phyloP scores from a whole-genome alignment of 2,888 invertebrate genomes.

The Bombylius major region DNA sequence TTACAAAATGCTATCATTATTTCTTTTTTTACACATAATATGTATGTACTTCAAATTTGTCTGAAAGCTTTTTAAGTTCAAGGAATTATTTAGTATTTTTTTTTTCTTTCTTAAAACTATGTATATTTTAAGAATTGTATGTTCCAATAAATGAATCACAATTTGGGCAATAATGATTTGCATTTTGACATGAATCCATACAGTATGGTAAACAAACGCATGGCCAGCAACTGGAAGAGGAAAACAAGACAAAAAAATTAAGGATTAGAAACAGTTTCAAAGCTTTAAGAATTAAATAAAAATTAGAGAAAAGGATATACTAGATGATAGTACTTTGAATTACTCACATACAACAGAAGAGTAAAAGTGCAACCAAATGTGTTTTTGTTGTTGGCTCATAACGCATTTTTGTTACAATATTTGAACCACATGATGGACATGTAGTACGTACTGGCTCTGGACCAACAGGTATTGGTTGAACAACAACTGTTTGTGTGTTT shows the following conservation, averaged over 20 bases:
- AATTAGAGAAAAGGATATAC: no score
- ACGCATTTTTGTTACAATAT: constrained; percentile 30
- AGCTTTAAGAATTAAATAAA: no score
- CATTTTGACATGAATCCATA: constrained; percentile 42
- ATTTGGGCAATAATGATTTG: constrained; percentile 46
- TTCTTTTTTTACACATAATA: no score
- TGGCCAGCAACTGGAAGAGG: constrained; percentile 37
- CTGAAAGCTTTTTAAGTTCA: no score
- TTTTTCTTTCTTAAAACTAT: no score
- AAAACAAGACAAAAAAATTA: no score
- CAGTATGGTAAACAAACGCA: constrained; percentile 47
- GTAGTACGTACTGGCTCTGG: constrained; percentile 26
- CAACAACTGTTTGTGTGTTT: background rate
- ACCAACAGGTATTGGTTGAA: constrained; percentile 18
- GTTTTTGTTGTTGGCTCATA: constrained; percentile 17
- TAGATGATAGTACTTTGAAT: no score
- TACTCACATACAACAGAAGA: constrained; percentile 18
- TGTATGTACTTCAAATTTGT: no score
- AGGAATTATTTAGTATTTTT: no score
- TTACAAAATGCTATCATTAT: no score
- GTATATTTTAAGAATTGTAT: constrained; percentile 21
- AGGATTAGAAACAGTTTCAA: no score
- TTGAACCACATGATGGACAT: constrained; percentile 36
- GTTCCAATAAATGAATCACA: constrained; percentile 44
- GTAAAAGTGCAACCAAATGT: constrained; percentile 13